These are phyloP conservation scores for Notolepis coatsorum DNA, from an alignment of 2,797 vertebrate genomes.

Conservation along the genomic window DNA sequence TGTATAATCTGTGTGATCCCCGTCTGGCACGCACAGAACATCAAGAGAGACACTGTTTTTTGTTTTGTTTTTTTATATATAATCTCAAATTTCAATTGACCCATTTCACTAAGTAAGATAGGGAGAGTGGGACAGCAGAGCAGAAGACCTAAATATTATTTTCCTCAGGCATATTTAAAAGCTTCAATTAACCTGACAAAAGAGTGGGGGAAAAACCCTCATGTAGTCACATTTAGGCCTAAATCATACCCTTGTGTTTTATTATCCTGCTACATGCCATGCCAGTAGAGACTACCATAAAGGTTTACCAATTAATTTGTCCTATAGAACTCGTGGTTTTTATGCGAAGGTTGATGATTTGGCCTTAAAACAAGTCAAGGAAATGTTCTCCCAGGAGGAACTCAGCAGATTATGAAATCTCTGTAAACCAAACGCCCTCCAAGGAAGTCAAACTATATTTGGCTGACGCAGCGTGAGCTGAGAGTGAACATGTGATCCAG, in stretches of 20 bases:
- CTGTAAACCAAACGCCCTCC: constrained; percentile 43
- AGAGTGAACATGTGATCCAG: constrained; percentile 40
- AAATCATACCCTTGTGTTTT: constrained; percentile 10
- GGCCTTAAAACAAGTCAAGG: too few species aligned
- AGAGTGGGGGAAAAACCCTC: constrained; percentile 28
- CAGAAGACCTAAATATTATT: constrained; percentile 49
- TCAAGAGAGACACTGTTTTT: constrained; percentile 26
- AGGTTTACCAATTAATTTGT: too few species aligned
- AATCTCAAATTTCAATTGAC: constrained; percentile 62
- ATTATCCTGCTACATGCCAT: fast-evolving
- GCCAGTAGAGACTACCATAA: too few species aligned
- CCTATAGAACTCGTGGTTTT: too few species aligned
- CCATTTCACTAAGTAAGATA: constrained; percentile 49
- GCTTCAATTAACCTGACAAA: constrained; percentile 56
- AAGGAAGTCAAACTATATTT: constrained; percentile 43
- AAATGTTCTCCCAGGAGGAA: too few species aligned
- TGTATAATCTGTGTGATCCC: constrained; percentile 69
- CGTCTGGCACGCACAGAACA: constrained; percentile 56
- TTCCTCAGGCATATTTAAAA: constrained; percentile 53
- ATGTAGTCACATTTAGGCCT: not conserved
- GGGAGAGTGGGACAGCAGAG: constrained; percentile 36
- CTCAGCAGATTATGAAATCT: constrained; percentile 44
- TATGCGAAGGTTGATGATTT: not conserved
- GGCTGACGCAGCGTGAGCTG: constrained; percentile 19
- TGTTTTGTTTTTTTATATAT: constrained; percentile 32